Percentiles rank a stretch among this genome's conserved stretches.
phyloP scores from a whole-genome alignment of 2,888 invertebrate species.

The Cataglyphis livida region DNA sequence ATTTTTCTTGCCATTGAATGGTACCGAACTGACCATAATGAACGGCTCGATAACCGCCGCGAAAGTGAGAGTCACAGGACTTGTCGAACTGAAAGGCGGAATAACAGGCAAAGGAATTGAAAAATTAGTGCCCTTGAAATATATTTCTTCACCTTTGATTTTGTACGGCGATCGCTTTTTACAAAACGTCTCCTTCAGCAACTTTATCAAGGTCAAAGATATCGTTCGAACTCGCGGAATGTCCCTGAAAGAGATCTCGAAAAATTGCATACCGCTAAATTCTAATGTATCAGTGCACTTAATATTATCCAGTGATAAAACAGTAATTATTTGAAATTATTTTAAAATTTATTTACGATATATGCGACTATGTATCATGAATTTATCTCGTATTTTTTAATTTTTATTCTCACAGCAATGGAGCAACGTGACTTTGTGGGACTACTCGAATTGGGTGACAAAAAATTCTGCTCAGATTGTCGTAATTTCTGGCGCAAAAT shows the following conservation, averaged over 20 bases:
- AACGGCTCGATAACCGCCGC: constrained; percentile 69
- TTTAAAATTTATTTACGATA: background rate
- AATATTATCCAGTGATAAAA: constrained; percentile 81
- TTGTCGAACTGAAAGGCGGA: constrained; percentile 85
- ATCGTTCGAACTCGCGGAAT: constrained; percentile 75
- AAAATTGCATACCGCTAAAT: constrained; percentile 81
- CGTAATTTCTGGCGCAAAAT: constrained; percentile 86
- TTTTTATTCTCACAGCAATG: constrained; percentile 76
- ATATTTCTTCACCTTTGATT: constrained; percentile 84
- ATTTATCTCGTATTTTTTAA: constrained; percentile 24
- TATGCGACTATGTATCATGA: background rate
- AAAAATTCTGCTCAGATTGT: constrained; percentile 84
- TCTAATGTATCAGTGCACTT: constrained; percentile 82
- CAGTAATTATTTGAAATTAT: constrained; percentile 65
- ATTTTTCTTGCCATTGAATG: constrained; percentile 76
- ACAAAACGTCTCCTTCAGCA: constrained; percentile 85
- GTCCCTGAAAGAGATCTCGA: constrained; percentile 81
- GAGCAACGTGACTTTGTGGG: constrained; percentile 84
- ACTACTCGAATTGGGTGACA: constrained; percentile 83
- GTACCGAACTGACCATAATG: constrained; percentile 60
- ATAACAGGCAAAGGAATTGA: constrained; percentile 85
- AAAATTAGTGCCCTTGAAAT: constrained; percentile 85
- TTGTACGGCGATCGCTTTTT: constrained; percentile 85
- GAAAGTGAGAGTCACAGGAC: constrained; percentile 79
- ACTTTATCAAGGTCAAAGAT: constrained; percentile 82